Evolutionary conservation across 1,140 invertebrate species (phyloP).

Genomic region (Nasonia vitripennis): DNA sequence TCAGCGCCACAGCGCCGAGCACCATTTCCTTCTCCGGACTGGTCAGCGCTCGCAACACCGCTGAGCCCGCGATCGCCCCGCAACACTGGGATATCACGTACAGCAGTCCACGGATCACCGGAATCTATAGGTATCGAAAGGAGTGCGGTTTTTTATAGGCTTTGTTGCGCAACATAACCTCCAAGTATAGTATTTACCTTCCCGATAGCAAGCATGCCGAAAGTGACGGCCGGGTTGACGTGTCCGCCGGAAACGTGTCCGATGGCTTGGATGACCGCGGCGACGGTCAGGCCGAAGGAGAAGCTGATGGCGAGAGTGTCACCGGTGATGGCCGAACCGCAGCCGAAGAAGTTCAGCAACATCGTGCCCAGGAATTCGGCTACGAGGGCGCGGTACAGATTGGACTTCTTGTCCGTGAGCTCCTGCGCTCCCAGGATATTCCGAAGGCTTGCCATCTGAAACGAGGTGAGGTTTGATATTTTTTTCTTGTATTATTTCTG

Average conservation of each 20-base stretch:
- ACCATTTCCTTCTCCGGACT: conserved; percentile 66
- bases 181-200: conserved; percentile 75
- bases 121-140: conserved; percentile 57
- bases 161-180: not conserved
- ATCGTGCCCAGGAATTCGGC: conserved; percentile 92
- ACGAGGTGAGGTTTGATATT: not conserved
- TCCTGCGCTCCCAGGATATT: conserved; percentile 81
- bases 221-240: conserved; percentile 93
- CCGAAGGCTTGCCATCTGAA: conserved; percentile 76
- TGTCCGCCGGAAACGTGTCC: conserved; percentile 94
- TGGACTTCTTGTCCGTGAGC: conserved; percentile 78
- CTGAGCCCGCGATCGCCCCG: conserved; percentile 90
- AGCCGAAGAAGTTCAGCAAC: conserved; percentile 89
- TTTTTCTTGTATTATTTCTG: no score
- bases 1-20: conserved; percentile 78
- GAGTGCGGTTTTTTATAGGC: not conserved
- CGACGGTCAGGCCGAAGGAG: conserved; percentile 90
- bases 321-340: conserved; percentile 81
- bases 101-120: conserved; percentile 83
- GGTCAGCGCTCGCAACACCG: conserved; percentile 76
- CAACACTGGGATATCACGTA: conserved; percentile 90
- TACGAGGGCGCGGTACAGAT: conserved; percentile 81
- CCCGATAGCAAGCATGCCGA: conserved; percentile 85
- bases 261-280: conserved; percentile 86
- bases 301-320: conserved; percentile 87